These are phyloP conservation scores for Colossoma macropomum DNA, from an alignment of 2,113 vertebrate species.

Conservation along the genomic window DNA sequence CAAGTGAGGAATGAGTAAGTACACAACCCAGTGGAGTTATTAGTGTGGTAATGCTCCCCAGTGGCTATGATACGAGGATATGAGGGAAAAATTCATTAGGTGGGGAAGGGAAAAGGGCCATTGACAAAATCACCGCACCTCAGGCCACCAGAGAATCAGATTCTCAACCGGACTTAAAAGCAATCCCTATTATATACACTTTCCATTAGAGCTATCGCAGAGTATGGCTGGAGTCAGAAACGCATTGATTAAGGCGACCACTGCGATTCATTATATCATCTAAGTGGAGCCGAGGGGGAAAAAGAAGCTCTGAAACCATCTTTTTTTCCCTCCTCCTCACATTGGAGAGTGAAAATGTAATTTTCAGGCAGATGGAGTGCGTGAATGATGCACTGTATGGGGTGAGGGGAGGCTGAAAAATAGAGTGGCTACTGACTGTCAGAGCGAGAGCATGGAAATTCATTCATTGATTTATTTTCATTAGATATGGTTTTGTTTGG, in stretches of 20 bases:
- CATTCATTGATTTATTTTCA: slow-evolving; percentile 46
- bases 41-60: slow-evolving; percentile 7
- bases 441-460: slow-evolving; percentile 22
- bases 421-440: slow-evolving; percentile 22
- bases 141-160: slow-evolving; percentile 14
- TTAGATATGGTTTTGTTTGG: slow-evolving; percentile 40
- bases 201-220: slow-evolving; percentile 45
- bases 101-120: neutral
- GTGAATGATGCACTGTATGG: slow-evolving; percentile 35
- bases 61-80: neutral
- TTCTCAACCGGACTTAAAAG: slow-evolving; percentile 47
- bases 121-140: slow-evolving; percentile 28
- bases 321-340: slow-evolving; percentile 16
- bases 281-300: slow-evolving; percentile 35
- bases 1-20: neutral
- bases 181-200: slow-evolving; percentile 35
- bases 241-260: slow-evolving; percentile 45
- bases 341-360: slow-evolving; percentile 41
- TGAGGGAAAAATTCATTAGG: slow-evolving; percentile 11
- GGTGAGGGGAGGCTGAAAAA: neutral
- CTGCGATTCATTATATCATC: slow-evolving; percentile 51
- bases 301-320: neutral
- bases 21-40: slow-evolving; percentile 11
- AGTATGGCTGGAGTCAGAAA: slow-evolving; percentile 11
- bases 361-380: slow-evolving; percentile 37